These are phyloP conservation scores for Agrilus cyanescens DNA, from an alignment of 2,888 invertebrate species.

Conservation along the genomic window DNA sequence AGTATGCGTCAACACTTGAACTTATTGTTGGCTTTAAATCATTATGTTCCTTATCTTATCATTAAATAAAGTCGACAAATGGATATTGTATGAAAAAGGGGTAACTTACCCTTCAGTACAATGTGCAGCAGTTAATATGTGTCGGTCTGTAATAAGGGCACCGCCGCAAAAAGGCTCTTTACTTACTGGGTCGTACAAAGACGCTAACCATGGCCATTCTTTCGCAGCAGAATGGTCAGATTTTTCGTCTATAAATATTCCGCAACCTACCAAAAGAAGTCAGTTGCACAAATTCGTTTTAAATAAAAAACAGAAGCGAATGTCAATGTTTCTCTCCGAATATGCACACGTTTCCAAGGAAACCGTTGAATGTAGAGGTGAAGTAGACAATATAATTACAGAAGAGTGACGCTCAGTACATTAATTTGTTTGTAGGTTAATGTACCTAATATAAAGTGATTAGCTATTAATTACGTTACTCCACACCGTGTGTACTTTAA, in stretches of 20 bases:
- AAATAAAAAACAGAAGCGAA: too few relatives aligned
- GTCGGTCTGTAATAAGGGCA: constrained; percentile 63
- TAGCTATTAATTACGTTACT: too few relatives aligned
- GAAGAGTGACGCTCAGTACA: too few relatives aligned
- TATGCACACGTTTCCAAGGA: too few relatives aligned
- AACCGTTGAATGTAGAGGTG: too few relatives aligned
- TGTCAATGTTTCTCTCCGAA: too few relatives aligned
- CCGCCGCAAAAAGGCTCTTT: constrained; percentile 64
- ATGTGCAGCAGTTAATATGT: constrained; percentile 68
- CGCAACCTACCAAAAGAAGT: constrained; percentile 26
- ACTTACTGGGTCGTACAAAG: constrained; percentile 47
- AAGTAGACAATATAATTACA: too few relatives aligned
- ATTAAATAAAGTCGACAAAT: background rate
- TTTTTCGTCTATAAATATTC: constrained; percentile 21
- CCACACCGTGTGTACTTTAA: too few relatives aligned
- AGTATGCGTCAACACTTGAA: too few relatives aligned
- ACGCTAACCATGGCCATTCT: constrained; percentile 82
- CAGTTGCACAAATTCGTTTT: too few relatives aligned
- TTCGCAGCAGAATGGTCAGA: constrained; percentile 25
- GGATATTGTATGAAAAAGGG: background rate
- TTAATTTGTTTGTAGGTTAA: too few relatives aligned
- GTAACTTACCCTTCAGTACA: constrained; percentile 48
- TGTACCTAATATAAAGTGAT: too few relatives aligned
- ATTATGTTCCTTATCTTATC: background rate
- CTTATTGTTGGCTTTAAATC: background rate